Evolutionary conservation across 2,113 vertebrate species (phyloP).

Genomic region (Microcebus ravelobensis): DNA sequence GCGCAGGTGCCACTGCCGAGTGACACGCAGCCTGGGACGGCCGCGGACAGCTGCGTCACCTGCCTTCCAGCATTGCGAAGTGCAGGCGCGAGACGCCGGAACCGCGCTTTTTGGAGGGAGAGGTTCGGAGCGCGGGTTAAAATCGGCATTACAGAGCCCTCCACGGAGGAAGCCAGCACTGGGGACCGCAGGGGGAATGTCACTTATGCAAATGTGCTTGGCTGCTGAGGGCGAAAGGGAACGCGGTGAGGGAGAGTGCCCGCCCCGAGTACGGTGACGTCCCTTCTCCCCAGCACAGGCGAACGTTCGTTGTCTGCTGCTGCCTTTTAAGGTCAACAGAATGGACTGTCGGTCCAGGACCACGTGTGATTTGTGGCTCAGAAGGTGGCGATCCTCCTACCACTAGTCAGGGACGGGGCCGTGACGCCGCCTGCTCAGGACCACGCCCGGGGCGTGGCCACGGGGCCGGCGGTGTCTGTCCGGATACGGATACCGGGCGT

Average conservation of each 20-base stretch:
- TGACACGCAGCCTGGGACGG: constrained; percentile 1
- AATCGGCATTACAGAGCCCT: not conserved
- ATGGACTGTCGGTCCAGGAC: accelerated
- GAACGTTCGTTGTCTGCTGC: accelerated
- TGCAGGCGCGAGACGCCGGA: not conserved
- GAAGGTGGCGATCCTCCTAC: accelerated
- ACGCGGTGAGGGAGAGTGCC: not conserved
- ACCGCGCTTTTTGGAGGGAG: not conserved
- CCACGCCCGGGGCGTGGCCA: accelerated
- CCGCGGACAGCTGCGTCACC: not conserved
- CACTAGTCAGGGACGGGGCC: no score
- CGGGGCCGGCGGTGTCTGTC: not conserved
- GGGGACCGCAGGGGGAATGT: not conserved
- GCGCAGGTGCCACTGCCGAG: constrained; percentile 27
- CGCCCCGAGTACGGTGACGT: accelerated
- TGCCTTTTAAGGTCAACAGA: not conserved
- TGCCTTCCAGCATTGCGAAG: not conserved
- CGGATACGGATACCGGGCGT: not conserved
- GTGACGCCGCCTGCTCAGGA: accelerated
- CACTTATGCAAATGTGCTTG: not conserved
- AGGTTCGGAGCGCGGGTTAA: not conserved
- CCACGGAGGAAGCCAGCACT: not conserved
- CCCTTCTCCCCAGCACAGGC: not conserved
- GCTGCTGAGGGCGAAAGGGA: not conserved
- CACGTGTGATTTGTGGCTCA: not conserved